phyloP scores from a whole-genome alignment of 2,888 invertebrate genomes.

The Sphecodes monilicornis region DNA sequence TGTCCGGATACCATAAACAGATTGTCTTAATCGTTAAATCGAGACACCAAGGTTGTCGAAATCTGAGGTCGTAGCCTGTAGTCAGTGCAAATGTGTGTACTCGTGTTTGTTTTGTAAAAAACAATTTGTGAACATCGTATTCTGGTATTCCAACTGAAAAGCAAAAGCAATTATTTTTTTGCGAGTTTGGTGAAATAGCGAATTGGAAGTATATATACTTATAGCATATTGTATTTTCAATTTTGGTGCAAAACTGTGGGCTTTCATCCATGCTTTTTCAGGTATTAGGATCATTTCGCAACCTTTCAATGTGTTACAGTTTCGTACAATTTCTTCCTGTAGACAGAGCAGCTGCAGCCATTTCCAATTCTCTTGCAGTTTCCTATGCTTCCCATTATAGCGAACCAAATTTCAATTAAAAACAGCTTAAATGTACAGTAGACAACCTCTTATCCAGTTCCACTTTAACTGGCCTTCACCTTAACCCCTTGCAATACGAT shows the following conservation, averaged over 20 bases:
- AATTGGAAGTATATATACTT: slow-evolving; percentile 39
- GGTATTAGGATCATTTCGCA: slow-evolving; percentile 55
- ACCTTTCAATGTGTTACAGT: slow-evolving; percentile 19
- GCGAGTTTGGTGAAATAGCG: neutral
- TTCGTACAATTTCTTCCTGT: slow-evolving; percentile 57
- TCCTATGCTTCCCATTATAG: slow-evolving; percentile 40
- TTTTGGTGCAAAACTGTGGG: slow-evolving; percentile 57
- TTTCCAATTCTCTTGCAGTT: slow-evolving; percentile 66
- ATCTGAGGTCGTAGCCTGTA: slow-evolving; percentile 63
- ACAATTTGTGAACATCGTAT: slow-evolving; percentile 66
- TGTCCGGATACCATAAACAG: slow-evolving; percentile 64
- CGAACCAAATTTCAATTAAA: slow-evolving; percentile 2
- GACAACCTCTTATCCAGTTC: too few species aligned
- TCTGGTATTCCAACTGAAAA: slow-evolving; percentile 69
- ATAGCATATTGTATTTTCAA: slow-evolving; percentile 72
- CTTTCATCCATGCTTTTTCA: slow-evolving; percentile 64
- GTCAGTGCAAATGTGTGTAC: slow-evolving; percentile 69
- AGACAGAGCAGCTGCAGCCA: slow-evolving; percentile 72
- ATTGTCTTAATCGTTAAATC: slow-evolving; percentile 71
- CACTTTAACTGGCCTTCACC: too few species aligned
- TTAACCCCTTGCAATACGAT: too few species aligned
- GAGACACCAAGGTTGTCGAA: slow-evolving; percentile 67
- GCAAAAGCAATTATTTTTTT: neutral
- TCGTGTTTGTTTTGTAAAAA: slow-evolving; percentile 63
- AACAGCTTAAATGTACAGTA: too few species aligned